Evolutionary conservation across 2,113 vertebrate species (phyloP).

Genomic region (Thalassarche chlororhynchos): DNA sequence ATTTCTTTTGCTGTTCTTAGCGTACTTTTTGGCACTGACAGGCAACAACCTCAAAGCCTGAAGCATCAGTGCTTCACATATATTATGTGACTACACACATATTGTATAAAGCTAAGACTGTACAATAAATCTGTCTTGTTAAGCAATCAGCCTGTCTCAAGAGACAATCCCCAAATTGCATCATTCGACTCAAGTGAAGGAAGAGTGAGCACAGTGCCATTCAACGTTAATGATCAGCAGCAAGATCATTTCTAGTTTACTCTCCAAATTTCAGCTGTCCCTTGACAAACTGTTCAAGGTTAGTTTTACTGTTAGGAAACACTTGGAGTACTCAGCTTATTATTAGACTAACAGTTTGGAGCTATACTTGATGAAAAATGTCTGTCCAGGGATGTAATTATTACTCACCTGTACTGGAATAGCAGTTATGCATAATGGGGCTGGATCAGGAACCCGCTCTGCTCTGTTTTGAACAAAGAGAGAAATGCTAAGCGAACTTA

Average conservation of each 20-base stretch:
- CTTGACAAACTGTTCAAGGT: conserved; percentile 17
- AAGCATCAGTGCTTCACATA: not conserved
- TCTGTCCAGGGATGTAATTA: not conserved
- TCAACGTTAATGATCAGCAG: not conserved
- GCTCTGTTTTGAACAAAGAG: not conserved
- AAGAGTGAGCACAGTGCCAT: conserved; percentile 1
- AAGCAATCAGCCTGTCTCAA: not conserved
- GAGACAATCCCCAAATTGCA: not conserved
- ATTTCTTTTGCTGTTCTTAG: not conserved
- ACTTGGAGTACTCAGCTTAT: not conserved
- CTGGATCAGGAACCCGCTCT: not conserved
- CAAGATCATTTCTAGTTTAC: not conserved
- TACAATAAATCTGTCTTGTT: not conserved
- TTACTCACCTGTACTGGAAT: not conserved
- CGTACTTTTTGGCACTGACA: not conserved
- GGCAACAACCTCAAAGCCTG: not conserved
- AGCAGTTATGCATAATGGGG: not conserved
- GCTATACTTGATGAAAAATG: not conserved
- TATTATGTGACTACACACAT: not conserved
- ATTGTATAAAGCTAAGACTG: not conserved
- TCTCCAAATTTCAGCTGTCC: not conserved
- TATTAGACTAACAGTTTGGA: not conserved
- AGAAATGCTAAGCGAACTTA: not conserved
- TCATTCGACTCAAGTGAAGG: not conserved
- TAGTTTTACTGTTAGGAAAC: not conserved